phyloP scores from a whole-genome alignment of 2,113 vertebrate genomes.

The Andinoacara biseriatus region DNA sequence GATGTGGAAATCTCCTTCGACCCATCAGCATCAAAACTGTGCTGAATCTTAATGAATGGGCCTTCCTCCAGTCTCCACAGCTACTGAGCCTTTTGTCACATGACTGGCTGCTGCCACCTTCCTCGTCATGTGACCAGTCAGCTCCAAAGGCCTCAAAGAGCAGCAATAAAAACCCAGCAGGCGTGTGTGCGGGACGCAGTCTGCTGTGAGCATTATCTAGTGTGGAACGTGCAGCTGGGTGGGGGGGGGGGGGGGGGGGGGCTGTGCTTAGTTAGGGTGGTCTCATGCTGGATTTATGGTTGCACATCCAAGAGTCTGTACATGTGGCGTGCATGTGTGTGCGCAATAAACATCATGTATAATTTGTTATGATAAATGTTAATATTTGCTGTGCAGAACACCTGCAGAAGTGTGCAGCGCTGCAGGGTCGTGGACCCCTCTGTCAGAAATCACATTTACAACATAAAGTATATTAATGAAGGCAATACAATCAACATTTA shows the following conservation, averaged over 20 bases:
- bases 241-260: not conserved
- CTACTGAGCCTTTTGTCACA: slow-evolving; percentile 42
- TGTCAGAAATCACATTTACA: slow-evolving; percentile 59
- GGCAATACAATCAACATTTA: too few relatives aligned
- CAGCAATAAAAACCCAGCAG: slow-evolving; percentile 18
- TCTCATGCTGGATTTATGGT: slow-evolving; percentile 5
- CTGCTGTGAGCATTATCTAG: slow-evolving; percentile 40
- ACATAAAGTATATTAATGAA: not conserved
- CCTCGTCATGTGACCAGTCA: slow-evolving; percentile 65
- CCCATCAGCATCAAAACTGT: not conserved
- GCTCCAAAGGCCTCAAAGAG: not conserved
- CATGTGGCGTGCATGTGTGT: not conserved
- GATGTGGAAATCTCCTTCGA: not conserved
- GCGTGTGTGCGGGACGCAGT: slow-evolving; percentile 27
- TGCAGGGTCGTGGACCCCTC: too few relatives aligned
- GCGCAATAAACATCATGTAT: not conserved
- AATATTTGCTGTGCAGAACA: too few relatives aligned
- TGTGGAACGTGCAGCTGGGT: slow-evolving; percentile 27
- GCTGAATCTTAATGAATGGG: not conserved
- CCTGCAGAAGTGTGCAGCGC: slow-evolving; percentile 47
- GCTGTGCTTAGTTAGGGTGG: not conserved
- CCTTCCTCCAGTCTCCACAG: slow-evolving; percentile 41
- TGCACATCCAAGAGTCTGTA: not conserved
- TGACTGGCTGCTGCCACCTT: not conserved
- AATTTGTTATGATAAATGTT: not conserved